Percentiles rank a stretch among this genome's conserved stretches.
Evolutionary conservation across 2,113 vertebrate genomes (phyloP).

Genomic region (Henicopernis longicauda): DNA sequence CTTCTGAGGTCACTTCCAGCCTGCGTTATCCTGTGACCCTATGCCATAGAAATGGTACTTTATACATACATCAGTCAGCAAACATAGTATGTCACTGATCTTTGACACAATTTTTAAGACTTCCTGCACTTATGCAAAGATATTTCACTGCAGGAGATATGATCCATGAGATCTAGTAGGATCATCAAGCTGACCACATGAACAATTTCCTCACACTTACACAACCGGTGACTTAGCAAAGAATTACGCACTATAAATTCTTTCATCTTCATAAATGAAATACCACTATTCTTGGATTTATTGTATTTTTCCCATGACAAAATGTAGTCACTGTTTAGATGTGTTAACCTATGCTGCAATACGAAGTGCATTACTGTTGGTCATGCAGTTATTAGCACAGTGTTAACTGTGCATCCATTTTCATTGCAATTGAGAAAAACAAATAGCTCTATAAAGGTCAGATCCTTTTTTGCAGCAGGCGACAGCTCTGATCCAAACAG

Average conservation of each 20-base stretch:
- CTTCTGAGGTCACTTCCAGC: neutral
- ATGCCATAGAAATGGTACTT: neutral
- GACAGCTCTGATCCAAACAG: neutral
- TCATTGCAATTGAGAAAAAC: neutral
- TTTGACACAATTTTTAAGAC: neutral
- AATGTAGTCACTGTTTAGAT: neutral
- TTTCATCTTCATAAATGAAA: neutral
- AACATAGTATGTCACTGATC: neutral
- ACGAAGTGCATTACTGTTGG: neutral
- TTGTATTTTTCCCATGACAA: neutral
- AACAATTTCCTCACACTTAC: conserved; percentile 8
- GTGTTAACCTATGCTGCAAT: neutral
- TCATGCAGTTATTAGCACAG: neutral
- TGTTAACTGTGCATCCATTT: neutral
- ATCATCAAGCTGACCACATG: neutral
- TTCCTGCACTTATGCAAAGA: neutral
- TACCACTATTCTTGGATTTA: neutral
- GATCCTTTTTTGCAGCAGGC: neutral
- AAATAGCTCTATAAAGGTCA: neutral
- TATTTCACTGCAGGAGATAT: neutral
- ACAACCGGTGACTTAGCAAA: neutral
- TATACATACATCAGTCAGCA: neutral
- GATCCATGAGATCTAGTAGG: neutral
- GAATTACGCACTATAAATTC: neutral
- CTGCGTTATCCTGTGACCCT: neutral